phyloP scores from a whole-genome alignment of 2,113 vertebrate species.

The Butorides virescens region DNA sequence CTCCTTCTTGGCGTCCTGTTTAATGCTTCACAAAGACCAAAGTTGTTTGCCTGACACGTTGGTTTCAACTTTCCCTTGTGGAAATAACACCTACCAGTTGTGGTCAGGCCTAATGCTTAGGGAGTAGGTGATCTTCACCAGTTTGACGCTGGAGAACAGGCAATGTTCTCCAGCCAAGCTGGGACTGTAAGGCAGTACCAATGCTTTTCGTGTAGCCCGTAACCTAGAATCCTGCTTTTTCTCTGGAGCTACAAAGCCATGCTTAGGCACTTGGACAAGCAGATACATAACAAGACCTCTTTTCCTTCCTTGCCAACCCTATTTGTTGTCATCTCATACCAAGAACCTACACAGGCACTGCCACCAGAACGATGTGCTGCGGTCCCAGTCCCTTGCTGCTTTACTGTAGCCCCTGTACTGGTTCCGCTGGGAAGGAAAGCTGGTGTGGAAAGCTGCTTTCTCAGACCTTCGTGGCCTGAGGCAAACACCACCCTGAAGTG shows the following conservation, averaged over 20 bases:
- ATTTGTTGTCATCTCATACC: background rate
- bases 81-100: background rate
- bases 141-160: background rate
- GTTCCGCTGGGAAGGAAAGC: background rate
- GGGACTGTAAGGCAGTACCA: background rate
- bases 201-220: accelerated
- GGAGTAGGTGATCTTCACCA: background rate
- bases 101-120: background rate
- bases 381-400: background rate
- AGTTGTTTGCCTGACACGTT: background rate
- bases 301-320: background rate
- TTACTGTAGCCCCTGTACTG: background rate
- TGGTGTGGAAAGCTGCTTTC: background rate
- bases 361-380: accelerated
- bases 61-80: background rate
- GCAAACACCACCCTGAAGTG: background rate
- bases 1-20: background rate
- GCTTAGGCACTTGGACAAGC: background rate
- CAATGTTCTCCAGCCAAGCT: background rate
- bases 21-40: background rate
- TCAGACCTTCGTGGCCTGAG: background rate
- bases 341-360: background rate
- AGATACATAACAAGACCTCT: background rate
- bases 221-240: background rate
- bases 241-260: background rate